These are phyloP conservation scores for Holothuria glaberrima DNA, from an alignment of 35 echinoderm and acorn worm genomes.

Conservation along the genomic window DNA sequence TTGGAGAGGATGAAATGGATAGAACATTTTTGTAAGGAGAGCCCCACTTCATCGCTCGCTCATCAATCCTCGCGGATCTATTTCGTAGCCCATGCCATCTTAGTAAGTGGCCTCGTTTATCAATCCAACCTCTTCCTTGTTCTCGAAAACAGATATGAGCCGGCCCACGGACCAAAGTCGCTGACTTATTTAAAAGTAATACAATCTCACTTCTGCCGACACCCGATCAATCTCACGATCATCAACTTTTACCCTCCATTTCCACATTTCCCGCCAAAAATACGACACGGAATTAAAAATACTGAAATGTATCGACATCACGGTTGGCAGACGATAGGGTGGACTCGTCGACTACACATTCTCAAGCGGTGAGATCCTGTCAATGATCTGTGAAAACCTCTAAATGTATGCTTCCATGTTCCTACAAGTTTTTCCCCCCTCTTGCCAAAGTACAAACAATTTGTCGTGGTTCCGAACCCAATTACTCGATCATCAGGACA, in stretches of 20 bases:
- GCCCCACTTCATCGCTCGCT: not conserved
- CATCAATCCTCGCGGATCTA: conserved; percentile 16
- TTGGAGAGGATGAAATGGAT: too few species aligned
- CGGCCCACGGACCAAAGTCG: too few species aligned
- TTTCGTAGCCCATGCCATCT: conserved; percentile 21
- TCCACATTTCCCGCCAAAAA: too few species aligned
- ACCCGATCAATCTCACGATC: too few species aligned
- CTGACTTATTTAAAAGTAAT: not conserved
- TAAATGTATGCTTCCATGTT: not conserved
- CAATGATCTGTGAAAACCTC: not conserved
- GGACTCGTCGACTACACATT: too few species aligned
- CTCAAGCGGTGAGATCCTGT: not conserved
- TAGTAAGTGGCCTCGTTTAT: conserved; percentile 40
- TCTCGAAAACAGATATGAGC: too few species aligned
- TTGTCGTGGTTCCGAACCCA: conserved; percentile 7
- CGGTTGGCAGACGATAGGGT: too few species aligned
- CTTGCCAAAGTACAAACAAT: not conserved
- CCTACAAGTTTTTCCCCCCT: not conserved
- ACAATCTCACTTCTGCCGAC: not conserved
- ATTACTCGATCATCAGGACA: conserved; percentile 18
- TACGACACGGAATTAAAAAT: too few species aligned
- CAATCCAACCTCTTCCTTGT: not conserved
- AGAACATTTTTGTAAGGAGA: conserved; percentile 3
- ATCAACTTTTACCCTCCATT: too few species aligned
- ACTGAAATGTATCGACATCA: too few species aligned